A percentile compares a stretch with the other conserved stretches of the same genome.
These are phyloP conservation scores for Triops cancriformis DNA, from an alignment of 1,140 invertebrate genomes.

Conservation along the genomic window DNA sequence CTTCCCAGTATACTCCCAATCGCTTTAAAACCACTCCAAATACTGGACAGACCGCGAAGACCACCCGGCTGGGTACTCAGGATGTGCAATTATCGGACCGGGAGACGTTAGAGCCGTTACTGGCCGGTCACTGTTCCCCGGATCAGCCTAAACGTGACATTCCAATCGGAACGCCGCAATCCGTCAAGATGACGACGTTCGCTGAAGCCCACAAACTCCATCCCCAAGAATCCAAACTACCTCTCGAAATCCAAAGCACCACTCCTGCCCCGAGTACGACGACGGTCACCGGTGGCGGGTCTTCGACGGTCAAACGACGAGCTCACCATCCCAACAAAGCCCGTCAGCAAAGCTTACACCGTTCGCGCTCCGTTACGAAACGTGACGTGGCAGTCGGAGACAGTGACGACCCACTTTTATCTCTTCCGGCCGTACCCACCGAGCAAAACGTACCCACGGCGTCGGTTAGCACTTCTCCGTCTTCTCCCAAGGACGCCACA, in stretches of 20 bases:
- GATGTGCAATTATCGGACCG: conserved; percentile 12
- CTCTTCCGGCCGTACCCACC: conserved; percentile 37
- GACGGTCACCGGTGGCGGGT: not conserved
- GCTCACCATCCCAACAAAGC: conserved; percentile 41
- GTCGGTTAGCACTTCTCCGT: conserved; percentile 20
- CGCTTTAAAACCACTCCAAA: conserved; percentile 45
- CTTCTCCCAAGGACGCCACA: conserved; percentile 38
- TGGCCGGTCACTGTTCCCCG: not conserved
- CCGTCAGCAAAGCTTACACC: conserved; percentile 39
- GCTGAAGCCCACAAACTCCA: not conserved
- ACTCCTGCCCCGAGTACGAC: not conserved
- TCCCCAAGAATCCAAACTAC: not conserved
- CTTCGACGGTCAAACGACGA: conserved; percentile 33
- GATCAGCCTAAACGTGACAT: conserved; percentile 18
- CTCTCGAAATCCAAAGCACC: not conserved
- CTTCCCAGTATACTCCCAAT: conserved; percentile 51
- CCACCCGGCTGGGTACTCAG: not conserved
- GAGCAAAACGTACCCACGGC: conserved; percentile 27
- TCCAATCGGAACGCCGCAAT: not conserved
- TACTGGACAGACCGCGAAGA: conserved; percentile 31
- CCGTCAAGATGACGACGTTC: conserved; percentile 8
- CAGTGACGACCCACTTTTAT: conserved; percentile 29
- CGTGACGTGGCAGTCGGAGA: conserved; percentile 28
- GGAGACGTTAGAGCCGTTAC: conserved; percentile 26
- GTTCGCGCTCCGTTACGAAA: conserved; percentile 32